phyloP scores from a whole-genome alignment of 2,797 vertebrate genomes.

The Fistularia commersonii region DNA sequence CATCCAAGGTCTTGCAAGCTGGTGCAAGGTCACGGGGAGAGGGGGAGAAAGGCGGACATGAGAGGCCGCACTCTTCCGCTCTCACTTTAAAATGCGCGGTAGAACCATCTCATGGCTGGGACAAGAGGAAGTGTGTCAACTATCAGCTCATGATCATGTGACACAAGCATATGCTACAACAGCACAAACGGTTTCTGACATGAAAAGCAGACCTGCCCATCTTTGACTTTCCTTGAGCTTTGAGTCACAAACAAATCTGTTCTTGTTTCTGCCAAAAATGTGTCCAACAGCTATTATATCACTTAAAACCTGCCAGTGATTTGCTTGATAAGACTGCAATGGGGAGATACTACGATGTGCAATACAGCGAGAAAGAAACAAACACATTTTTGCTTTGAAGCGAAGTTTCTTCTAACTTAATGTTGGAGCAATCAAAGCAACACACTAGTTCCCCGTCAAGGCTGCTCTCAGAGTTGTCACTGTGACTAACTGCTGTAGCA shows the following conservation, averaged over 20 bases:
- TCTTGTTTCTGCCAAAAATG: conserved; percentile 1
- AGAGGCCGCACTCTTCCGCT: conserved; percentile 18
- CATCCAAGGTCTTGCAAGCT: conserved; percentile 60
- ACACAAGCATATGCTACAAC: conserved; percentile 28
- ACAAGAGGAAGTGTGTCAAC: conserved; percentile 37
- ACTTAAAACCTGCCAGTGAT: conserved; percentile 27
- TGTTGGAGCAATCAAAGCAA: conserved; percentile 23
- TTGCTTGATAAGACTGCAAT: conserved; percentile 18
- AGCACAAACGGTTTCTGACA: conserved; percentile 30
- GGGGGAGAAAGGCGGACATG: conserved; percentile 1
- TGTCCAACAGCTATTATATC: conserved; percentile 13
- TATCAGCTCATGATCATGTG: conserved; percentile 43
- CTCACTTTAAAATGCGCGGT: conserved; percentile 31
- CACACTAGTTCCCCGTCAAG: conserved; percentile 17
- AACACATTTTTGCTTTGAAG: conserved; percentile 21
- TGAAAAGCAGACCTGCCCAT: conserved; percentile 22
- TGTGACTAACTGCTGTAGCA: conserved; percentile 35
- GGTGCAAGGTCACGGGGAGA: conserved; percentile 65
- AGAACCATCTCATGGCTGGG: conserved; percentile 20
- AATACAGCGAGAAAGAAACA: background rate
- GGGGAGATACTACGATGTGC: conserved; percentile 2
- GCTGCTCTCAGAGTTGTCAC: conserved; percentile 34
- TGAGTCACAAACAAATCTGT: conserved; percentile 39
- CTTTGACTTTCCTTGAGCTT: conserved; percentile 30
- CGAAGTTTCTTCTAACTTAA: conserved; percentile 35